phyloP scores from a whole-genome alignment of 2,113 vertebrate genomes.

The Chlorodrepanis virens region DNA sequence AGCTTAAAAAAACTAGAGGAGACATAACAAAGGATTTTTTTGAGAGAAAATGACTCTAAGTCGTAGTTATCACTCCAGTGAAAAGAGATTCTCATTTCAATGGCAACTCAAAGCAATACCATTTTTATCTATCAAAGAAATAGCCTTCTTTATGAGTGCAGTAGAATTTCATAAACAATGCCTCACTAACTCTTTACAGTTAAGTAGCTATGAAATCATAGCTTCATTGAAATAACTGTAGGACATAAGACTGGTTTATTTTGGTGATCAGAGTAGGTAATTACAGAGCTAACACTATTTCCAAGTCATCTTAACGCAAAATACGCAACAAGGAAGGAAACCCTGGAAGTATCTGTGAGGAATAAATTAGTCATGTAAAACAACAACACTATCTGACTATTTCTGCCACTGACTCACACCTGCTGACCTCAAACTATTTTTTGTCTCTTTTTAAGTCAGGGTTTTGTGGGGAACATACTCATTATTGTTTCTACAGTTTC shows the following conservation, averaged over 20 bases:
- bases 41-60: neutral
- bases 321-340: neutral
- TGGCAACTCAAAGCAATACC: neutral
- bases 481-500: neutral
- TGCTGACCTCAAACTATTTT: neutral
- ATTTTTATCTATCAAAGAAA: neutral
- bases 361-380: neutral
- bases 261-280: neutral
- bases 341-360: rapidly evolving
- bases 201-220: neutral
- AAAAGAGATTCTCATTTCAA: neutral
- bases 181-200: neutral
- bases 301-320: neutral
- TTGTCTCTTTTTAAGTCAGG: neutral
- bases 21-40: neutral
- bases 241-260: neutral
- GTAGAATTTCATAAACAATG: neutral
- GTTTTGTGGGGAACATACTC: neutral
- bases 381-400: rapidly evolving
- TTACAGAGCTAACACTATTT: neutral
- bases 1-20: neutral
- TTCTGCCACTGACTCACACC: neutral
- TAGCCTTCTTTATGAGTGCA: neutral
- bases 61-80: neutral
- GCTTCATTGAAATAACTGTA: neutral